Evolutionary conservation across 2,113 vertebrate genomes (phyloP).

Genomic region (Thermophis baileyi): DNA sequence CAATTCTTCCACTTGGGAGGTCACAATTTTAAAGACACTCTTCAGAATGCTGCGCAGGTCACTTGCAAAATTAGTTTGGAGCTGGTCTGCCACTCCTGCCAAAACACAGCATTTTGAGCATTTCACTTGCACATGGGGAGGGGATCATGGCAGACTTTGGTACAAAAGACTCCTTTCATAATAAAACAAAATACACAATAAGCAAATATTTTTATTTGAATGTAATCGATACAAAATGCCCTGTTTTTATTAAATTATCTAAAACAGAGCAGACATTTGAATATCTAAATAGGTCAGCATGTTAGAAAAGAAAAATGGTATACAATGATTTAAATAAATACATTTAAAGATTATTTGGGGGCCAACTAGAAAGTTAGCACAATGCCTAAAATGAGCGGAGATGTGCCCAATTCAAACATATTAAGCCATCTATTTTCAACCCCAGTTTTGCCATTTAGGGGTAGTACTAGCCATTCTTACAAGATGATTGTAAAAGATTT

Average conservation of each 20-base stretch:
- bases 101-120: not conserved
- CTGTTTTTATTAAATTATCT: not conserved
- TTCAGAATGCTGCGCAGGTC: slow-evolving; percentile 72
- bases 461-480: not conserved
- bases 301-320: not conserved
- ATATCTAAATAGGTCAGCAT: not conserved
- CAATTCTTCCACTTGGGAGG: slow-evolving; percentile 23
- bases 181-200: not conserved
- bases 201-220: not conserved
- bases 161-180: not conserved
- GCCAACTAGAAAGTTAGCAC: not conserved
- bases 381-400: not conserved
- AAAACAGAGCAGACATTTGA: not conserved
- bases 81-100: slow-evolving; percentile 72
- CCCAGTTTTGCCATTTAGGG: not conserved
- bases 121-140: not conserved
- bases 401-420: not conserved
- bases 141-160: not conserved
- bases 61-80: slow-evolving; percentile 76
- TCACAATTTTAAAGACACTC: slow-evolving; percentile 64
- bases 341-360: not conserved
- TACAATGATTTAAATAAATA: not conserved
- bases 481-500: not conserved
- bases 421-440: not conserved
- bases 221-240: not conserved